These are phyloP conservation scores for Lasiommata megera DNA, from an alignment of 2,888 invertebrate genomes.

Conservation along the genomic window DNA sequence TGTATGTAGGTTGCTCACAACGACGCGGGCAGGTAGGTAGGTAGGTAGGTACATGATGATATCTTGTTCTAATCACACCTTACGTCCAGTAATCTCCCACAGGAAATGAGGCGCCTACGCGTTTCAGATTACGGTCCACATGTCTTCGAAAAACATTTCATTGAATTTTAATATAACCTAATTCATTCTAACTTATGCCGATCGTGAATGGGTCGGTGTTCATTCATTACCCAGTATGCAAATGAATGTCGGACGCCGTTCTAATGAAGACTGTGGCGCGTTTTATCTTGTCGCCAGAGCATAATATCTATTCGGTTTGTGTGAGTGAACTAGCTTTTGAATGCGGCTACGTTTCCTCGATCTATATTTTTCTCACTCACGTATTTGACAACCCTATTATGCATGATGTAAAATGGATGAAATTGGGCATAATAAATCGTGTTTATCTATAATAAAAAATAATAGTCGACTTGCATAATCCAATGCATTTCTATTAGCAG, in stretches of 20 bases:
- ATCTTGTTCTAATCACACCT: constrained; percentile 7
- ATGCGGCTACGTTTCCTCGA: too few relatives aligned
- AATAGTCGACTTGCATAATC: too few relatives aligned
- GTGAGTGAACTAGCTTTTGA: too few relatives aligned
- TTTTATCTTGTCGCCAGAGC: constrained; percentile 12
- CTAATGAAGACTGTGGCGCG: constrained; percentile 20
- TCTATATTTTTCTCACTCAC: too few relatives aligned
- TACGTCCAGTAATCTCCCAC: constrained; percentile 3
- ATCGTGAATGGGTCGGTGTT: constrained; percentile 26
- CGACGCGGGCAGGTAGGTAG: too few relatives aligned
- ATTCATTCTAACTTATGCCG: constrained; percentile 23
- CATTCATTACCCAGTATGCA: constrained; percentile 26
- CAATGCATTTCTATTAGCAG: too few relatives aligned
- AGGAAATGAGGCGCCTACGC: constrained; percentile 26
- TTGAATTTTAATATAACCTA: constrained; percentile 28
- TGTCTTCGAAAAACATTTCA: constrained; percentile 18
- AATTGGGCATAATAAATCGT: too few relatives aligned
- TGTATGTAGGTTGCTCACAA: background rate
- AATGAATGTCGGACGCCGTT: constrained; percentile 16
- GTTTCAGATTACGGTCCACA: constrained; percentile 13
- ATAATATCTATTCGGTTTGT: constrained; percentile 2
- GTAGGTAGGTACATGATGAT: background rate
- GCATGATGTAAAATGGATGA: too few relatives aligned
- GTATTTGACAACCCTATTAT: too few relatives aligned
- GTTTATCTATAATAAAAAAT: too few relatives aligned